These are phyloP conservation scores for Pristionchus exspectatus DNA, from an alignment of 2,888 invertebrate genomes.

Conservation along the genomic window DNA sequence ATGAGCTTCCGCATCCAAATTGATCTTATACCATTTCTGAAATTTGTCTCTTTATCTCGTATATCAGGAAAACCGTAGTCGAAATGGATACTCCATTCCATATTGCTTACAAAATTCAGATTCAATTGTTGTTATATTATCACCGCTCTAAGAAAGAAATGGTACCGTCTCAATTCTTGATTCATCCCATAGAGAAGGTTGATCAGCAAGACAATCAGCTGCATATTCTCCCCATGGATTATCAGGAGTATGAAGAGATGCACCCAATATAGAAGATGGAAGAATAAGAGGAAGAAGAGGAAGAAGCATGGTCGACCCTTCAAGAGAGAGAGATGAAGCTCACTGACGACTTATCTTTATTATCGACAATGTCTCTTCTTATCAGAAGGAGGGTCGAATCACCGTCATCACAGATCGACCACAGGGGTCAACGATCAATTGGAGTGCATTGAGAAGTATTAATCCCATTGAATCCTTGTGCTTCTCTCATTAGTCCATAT, in stretches of 20 bases:
- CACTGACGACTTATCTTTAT: conserved; percentile 16
- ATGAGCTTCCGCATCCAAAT: conserved; percentile 6
- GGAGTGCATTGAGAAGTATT: background rate
- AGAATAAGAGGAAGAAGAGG: conserved; percentile 15
- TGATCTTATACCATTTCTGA: conserved; percentile 7
- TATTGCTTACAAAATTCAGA: background rate
- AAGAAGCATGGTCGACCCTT: background rate
- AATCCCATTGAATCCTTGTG: background rate
- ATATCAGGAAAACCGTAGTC: too few relatives aligned
- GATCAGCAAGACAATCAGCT: conserved; percentile 19
- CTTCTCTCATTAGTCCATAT: background rate
- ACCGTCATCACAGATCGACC: background rate
- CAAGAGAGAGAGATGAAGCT: background rate
- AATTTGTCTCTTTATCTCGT: background rate
- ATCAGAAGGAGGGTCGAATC: background rate
- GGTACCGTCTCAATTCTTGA: background rate
- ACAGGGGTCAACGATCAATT: background rate
- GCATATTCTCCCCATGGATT: conserved; percentile 53
- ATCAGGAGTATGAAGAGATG: conserved; percentile 12
- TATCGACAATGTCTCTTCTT: background rate
- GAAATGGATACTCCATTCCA: background rate
- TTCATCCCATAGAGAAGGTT: conserved; percentile 30
- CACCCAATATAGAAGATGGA: background rate
- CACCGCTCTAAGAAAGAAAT: background rate
- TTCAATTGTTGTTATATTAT: background rate